Evolutionary conservation across 2,113 vertebrate genomes (phyloP).

Genomic region (Microtus montanus): DNA sequence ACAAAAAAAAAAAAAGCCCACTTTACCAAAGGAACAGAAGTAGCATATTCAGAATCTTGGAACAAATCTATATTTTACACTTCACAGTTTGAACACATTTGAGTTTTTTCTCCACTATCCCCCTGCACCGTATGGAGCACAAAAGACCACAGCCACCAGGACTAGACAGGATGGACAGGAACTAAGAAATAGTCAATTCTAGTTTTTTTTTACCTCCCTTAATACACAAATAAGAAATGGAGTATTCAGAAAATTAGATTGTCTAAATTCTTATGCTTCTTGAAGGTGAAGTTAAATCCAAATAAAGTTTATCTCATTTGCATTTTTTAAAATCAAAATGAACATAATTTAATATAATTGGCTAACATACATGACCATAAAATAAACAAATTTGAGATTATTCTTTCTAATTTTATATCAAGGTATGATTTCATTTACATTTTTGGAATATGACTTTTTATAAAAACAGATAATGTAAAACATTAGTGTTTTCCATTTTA

Average conservation of each 20-base stretch:
- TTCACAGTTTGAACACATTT: not conserved
- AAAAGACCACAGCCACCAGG: not conserved
- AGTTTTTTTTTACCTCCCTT: not conserved
- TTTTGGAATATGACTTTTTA: not conserved
- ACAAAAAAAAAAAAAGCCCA: too few relatives aligned
- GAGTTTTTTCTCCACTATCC: not conserved
- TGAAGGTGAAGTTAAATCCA: not conserved
- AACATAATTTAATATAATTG: not conserved
- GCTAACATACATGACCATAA: not conserved
- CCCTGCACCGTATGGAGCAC: not conserved
- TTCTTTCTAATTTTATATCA: slow-evolving; percentile 14
- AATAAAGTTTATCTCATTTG: not conserved
- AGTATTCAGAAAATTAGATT: not conserved
- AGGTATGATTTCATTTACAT: not conserved
- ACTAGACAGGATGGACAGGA: not conserved
- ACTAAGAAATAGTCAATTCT: not conserved
- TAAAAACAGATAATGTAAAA: not conserved
- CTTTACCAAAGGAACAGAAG: not conserved
- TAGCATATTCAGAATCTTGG: not conserved
- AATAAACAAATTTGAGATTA: not conserved
- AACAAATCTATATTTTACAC: not conserved
- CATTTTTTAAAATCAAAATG: not conserved
- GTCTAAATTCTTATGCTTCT: not conserved
- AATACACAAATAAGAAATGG: not conserved
- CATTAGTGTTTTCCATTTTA: not conserved